Evolutionary conservation across 1,140 invertebrate genomes (phyloP), one percentile per base, ranked within the genome.

Genomic region (Drosophila subobscura): DNA sequence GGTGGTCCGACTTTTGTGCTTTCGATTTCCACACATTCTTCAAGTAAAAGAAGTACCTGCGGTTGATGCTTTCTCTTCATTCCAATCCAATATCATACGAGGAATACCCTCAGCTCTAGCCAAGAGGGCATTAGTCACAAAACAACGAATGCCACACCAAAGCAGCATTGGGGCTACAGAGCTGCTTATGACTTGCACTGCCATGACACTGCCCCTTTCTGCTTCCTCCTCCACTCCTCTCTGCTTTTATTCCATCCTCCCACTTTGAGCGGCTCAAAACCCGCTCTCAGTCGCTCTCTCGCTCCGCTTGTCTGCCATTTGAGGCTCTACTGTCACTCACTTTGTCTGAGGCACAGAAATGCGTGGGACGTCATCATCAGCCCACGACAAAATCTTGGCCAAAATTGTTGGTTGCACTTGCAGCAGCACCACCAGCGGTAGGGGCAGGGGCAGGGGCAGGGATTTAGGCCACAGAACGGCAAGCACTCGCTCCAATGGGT

Each of bases 311-410:
- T 80, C 80, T 57, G 64, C 81, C 73, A 80, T 85, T 85, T 85
- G 81, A 85, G 81, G 80, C 77, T 79, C 76, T 66, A 77, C 77
- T 86, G 80, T 85, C 80, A 77, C 63, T 85, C 79, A 79, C 40
- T 74, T 49, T 41, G 72, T 46, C 71, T 51, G 33, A 29, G 23
- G 46, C 33, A 45, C 59, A 52, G 20, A 49, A 61, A 55, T 65
- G 77, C 81, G 77, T 79, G 80, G 80, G 80, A 20, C 63, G n/a
- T 16, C 49, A 37, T 7, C 53, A 22, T 20, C 57, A 54, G 29
- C 76, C 76, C 76, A 84, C 80, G 72, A 77, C 52, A 59, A 79
- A 79, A 85, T 80, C 80, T 85, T 85, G 52, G 68, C 77, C 77
- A 73, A 85, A 37, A 79, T 66, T 63, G 81, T 77, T 74, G 67